Base-by-base conservation (phyloP, 2,797 vertebrate genomes). In the Tenualosa thibaudeaui region DNA sequence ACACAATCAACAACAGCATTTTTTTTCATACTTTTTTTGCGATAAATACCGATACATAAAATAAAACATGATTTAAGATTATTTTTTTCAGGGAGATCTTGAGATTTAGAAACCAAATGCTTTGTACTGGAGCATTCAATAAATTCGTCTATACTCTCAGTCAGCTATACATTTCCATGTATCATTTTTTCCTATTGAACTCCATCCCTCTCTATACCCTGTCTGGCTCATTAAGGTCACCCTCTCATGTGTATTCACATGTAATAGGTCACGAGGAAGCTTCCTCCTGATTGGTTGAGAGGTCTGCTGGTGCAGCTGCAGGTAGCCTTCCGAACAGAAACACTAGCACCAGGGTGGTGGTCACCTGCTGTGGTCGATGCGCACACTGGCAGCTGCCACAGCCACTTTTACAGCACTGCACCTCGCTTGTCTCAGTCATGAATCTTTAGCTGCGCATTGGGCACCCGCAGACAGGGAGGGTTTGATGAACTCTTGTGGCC, bases 381-480 rank as follows among this genome's bases (percentile, higher is more conserved):
- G 3, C 68, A 75, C 37, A 37, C 15, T 40, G 68, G 37, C 62
- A 84, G 49, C 75, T 81, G 84, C 15, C 65, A 54, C 56, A 51
- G 62, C 37, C 17, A 81, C 81, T 50, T 83, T 82, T 82, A 84
- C 40, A 56, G 83, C 40, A 83, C 50, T 12, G 82, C 13, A 54
- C 58, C 82, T 88, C 81, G 83, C 87, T 87, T 83, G 9, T 26
- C 49, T 58, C 83, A 65, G 85, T 86, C 83, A 86, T 51, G 78
- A 71, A 78, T 60, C 62, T 83, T 85, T 58, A 83, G 46, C 81
- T 82, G 43, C 84, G 81, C 51, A 84, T 81, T 81, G 81, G 49
- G 53, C 65, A 15, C 15, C 3, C 65, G 1, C 4, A 13, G 12
- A 19, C 82, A 58, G 71, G 81, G 84, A 82, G 71, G 31, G 46